phyloP scores from a whole-genome alignment of 2,888 invertebrate species.

The Ischnus inquisitorius region DNA sequence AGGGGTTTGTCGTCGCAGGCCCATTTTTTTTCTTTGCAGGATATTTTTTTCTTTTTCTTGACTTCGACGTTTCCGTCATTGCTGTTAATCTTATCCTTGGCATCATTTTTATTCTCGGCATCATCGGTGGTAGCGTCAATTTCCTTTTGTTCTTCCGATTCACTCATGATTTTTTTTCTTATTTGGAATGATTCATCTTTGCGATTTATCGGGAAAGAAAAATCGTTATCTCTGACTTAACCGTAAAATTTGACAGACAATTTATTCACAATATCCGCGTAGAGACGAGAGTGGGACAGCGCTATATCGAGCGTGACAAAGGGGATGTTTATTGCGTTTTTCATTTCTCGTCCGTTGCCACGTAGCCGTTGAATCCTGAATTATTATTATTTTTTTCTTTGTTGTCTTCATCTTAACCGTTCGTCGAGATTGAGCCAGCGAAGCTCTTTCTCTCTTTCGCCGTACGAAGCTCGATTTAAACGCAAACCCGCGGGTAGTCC shows the following conservation, averaged over 20 bases:
- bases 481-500: constrained; percentile 66
- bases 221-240: constrained; percentile 19
- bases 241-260: constrained; percentile 54
- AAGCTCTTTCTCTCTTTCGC: constrained; percentile 13
- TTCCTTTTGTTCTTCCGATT: background rate
- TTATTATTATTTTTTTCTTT: background rate
- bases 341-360: constrained; percentile 58
- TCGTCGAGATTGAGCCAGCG: constrained; percentile 23
- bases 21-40: constrained; percentile 58
- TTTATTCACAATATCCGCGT: constrained; percentile 21
- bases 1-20: constrained; percentile 70
- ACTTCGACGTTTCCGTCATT: background rate
- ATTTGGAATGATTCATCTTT: background rate
- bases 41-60: constrained; percentile 39
- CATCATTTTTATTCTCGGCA: background rate
- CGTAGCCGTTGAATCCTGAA: constrained; percentile 15
- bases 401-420: constrained; percentile 28
- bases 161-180: constrained; percentile 40
- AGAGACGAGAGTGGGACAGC: background rate
- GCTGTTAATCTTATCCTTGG: background rate
- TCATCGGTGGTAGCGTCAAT: background rate
- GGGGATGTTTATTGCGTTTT: constrained; percentile 57
- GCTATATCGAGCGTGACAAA: constrained; percentile 8
- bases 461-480: constrained; percentile 59
- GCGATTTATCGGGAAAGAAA: background rate